Evolutionary conservation across 2,888 invertebrate species (phyloP), one percentile per base, ranked within the genome.

Genomic region (Synanthedon andrenaeformis): DNA sequence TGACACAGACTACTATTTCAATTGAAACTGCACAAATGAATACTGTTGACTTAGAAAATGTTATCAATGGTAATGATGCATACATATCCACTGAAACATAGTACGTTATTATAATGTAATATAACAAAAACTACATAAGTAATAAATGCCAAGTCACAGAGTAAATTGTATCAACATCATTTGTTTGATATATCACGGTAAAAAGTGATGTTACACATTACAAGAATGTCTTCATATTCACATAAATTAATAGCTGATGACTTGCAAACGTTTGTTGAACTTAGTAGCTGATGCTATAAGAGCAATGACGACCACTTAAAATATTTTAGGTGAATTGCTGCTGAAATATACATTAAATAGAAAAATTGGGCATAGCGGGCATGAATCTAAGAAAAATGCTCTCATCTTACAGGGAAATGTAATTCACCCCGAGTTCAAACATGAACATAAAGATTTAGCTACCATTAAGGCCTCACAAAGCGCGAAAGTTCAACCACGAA

Each of bases 341-440:
- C 14, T n/a, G 3, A 10, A 45, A 6, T 45, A 3, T 13, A 45
- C 45, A 45, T 45, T 45, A 45, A 45, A 45, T 45, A n/a, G 11
- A 41, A 52, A 52, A 53, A 53, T 55, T 55, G 52, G 14, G 51
- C 49, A 41, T 53, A 56, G 53, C 48, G 17, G 49, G 53, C 53
- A 50, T 19, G 41, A 45, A 49, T 57, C 51, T 19, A 35, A 42
- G 56, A 61, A 59, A 57, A 57, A 53, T 49, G 52, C 49, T 55
- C 51, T 49, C 55, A 51, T 50, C 56, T 65, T 62, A 60, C 63
- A 57, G 57, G 57, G 56, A 62, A 62, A 59, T 55, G 63, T 66
- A 72, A 72, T 72, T 72, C 72, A 71, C 74, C 71, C 60, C 52
- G 57, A 61, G 75, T 69, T 76, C 70, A 72, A 67, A 58, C 58